phyloP scores from a whole-genome alignment of 2,113 vertebrate species.

The Danionella cerebrum region DNA sequence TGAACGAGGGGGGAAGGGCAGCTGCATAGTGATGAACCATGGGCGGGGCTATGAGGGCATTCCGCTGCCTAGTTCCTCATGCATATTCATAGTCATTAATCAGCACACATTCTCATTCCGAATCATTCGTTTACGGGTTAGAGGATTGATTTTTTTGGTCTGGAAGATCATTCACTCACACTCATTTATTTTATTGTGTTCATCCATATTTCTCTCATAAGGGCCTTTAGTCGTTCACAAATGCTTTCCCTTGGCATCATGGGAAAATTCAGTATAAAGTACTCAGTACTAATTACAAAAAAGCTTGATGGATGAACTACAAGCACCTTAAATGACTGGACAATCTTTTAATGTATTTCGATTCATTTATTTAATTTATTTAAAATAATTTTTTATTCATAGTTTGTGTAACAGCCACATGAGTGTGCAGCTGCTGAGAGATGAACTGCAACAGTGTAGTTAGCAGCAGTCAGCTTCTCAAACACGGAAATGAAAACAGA shows the following conservation, averaged over 20 bases:
- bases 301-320: constrained; percentile 13
- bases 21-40: background rate
- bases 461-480: background rate
- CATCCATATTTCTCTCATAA: too few species aligned
- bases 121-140: background rate
- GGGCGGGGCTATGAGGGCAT: background rate
- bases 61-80: constrained; percentile 5
- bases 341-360: constrained; percentile 37
- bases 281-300: background rate
- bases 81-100: constrained; percentile 8
- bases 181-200: too few species aligned
- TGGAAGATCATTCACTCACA: background rate
- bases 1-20: constrained; percentile 35
- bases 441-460: background rate
- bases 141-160: too few species aligned
- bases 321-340: constrained; percentile 49
- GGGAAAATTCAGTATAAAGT: too few species aligned
- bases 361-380: constrained; percentile 7
- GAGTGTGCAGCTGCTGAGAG: background rate
- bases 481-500: constrained; percentile 18
- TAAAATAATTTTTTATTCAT: background rate
- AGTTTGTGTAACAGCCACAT: background rate
- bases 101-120: background rate
- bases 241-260: background rate
- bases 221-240: background rate